phyloP scores from a whole-genome alignment of 2,113 vertebrate species.

The Mionectes macconnelli region DNA sequence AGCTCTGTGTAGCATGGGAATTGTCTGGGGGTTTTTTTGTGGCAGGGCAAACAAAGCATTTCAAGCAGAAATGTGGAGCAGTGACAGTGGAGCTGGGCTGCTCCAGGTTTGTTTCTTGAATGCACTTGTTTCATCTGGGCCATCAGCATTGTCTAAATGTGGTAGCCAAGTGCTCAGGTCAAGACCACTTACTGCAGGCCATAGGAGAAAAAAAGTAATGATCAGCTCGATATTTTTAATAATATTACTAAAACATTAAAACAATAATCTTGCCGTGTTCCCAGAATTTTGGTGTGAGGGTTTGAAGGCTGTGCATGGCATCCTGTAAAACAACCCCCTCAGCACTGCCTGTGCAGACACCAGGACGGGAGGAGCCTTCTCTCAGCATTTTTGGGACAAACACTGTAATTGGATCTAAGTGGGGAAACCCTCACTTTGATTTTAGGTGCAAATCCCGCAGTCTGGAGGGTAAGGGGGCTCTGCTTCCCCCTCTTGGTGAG shows the following conservation, averaged over 20 bases:
- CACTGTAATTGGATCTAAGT: too few relatives aligned
- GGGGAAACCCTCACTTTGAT: neutral
- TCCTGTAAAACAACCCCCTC: neutral
- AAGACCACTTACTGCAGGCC: neutral
- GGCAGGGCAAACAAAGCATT: neutral
- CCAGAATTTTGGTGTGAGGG: neutral
- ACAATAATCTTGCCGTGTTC: neutral
- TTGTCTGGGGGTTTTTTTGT: neutral
- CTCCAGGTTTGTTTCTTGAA: neutral
- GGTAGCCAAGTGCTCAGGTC: neutral
- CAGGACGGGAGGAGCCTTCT: neutral
- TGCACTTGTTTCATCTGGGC: neutral
- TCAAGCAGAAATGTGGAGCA: neutral
- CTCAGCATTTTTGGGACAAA: neutral
- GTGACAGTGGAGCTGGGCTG: neutral
- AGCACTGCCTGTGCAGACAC: neutral
- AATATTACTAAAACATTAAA: neutral
- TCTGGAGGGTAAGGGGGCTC: neutral
- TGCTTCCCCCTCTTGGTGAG: neutral
- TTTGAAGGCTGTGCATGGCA: neutral
- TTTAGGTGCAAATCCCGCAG: accelerated
- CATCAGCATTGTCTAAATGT: neutral
- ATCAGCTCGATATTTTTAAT: neutral
- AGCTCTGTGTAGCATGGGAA: neutral
- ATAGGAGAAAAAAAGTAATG: accelerated